A percentile compares a stretch with the other conserved stretches of the same genome.
These are phyloP conservation scores for Rhodeus uyekii DNA, from an alignment of 2,797 vertebrate genomes.

Conservation along the genomic window DNA sequence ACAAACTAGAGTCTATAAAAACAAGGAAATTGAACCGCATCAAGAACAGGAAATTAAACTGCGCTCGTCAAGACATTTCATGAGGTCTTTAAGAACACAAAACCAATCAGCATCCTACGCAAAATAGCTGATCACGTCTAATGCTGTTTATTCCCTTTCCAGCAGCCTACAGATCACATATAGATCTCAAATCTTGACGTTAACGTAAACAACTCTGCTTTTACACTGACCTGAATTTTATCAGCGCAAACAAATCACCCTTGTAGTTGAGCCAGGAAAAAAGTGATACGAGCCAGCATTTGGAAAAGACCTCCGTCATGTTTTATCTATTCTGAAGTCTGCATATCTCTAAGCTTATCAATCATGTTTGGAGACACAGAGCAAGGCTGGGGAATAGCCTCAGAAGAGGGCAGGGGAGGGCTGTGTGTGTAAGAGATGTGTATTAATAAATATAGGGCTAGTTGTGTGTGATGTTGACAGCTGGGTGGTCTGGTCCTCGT, in stretches of 20 bases:
- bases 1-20: background rate
- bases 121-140: slow-evolving; percentile 13
- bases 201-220: slow-evolving; percentile 53
- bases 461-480: slow-evolving; percentile 81
- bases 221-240: slow-evolving; percentile 54
- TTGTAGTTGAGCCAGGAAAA: slow-evolving; percentile 40
- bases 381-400: slow-evolving; percentile 39
- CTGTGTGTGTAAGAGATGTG: slow-evolving; percentile 52
- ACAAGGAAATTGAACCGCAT: background rate
- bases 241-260: slow-evolving; percentile 48
- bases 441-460: slow-evolving; percentile 79
- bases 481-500: slow-evolving; percentile 81
- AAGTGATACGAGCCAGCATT: slow-evolving; percentile 36
- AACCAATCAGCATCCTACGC: background rate
- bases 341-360: slow-evolving; percentile 56
- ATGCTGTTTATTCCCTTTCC: slow-evolving; percentile 21
- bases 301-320: slow-evolving; percentile 34
- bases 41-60: slow-evolving; percentile 14
- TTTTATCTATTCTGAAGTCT: slow-evolving; percentile 44
- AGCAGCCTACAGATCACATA: slow-evolving; percentile 8
- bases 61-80: background rate
- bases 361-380: slow-evolving; percentile 45
- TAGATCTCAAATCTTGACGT: slow-evolving; percentile 28
- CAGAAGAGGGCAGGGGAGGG: slow-evolving; percentile 24
- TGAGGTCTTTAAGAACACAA: background rate